Evolutionary conservation across 2,797 vertebrate species (phyloP).

Genomic region (Sebastes itinus): DNA sequence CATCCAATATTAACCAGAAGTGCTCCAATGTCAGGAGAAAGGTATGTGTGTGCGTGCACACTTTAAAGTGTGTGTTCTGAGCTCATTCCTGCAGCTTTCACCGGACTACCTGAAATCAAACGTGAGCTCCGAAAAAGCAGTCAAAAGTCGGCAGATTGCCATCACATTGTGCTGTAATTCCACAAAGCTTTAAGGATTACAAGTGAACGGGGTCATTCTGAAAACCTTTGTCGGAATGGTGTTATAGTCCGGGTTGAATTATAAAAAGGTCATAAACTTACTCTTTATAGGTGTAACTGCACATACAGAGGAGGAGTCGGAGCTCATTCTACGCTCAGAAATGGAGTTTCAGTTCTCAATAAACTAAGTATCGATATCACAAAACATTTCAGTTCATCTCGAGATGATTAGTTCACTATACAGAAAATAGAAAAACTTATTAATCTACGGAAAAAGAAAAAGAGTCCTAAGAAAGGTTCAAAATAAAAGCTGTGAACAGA

Average conservation of each 20-base stretch:
- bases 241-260: not conserved
- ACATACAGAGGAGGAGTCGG: not conserved
- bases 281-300: not conserved
- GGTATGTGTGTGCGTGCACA: not conserved
- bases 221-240: not conserved
- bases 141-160: not conserved
- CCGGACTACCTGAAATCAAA: not conserved
- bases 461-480: not conserved
- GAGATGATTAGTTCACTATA: not conserved
- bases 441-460: not conserved
- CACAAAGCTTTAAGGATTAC: not conserved
- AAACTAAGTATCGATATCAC: not conserved
- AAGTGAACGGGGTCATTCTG: not conserved
- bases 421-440: not conserved
- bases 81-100: slow-evolving; percentile 7
- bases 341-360: not conserved
- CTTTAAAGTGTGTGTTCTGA: not conserved
- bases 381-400: not conserved
- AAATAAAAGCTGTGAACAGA: not conserved
- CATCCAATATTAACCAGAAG: slow-evolving; percentile 33
- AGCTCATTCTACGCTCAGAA: not conserved
- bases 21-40: not conserved
- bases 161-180: not conserved
- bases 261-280: not conserved
- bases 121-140: not conserved